Evolutionary conservation across 2,888 invertebrate genomes (phyloP).

Genomic region (Pseudococcus jackbeardsleyi): DNA sequence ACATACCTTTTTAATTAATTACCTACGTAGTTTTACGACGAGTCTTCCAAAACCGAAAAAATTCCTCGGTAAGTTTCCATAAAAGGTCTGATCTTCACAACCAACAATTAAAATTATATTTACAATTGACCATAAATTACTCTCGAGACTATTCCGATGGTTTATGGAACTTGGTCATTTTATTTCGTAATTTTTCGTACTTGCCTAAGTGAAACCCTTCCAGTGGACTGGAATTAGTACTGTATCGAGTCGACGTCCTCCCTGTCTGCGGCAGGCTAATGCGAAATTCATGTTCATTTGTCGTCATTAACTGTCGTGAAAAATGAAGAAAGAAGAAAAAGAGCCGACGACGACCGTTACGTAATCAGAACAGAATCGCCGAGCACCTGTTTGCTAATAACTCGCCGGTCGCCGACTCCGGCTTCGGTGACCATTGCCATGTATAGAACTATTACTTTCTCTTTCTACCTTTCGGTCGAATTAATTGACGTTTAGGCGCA

Average conservation of each 20-base stretch:
- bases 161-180: not conserved
- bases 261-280: not conserved
- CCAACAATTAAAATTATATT: not conserved
- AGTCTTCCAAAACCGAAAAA: not conserved
- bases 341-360: not conserved
- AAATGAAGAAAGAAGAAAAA: slow-evolving; percentile 23
- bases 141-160: not conserved
- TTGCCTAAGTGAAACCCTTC: not conserved
- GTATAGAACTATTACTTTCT: slow-evolving; percentile 36
- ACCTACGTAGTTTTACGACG: not conserved
- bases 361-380: slow-evolving; percentile 21
- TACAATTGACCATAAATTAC: slow-evolving; percentile 7
- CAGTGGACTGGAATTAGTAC: not conserved
- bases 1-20: not conserved
- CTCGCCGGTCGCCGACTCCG: slow-evolving; percentile 37
- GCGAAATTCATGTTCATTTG: slow-evolving; percentile 52
- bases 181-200: not conserved
- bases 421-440: slow-evolving; percentile 37
- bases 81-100: not conserved
- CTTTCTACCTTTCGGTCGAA: slow-evolving; percentile 38
- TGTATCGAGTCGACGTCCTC: too few relatives aligned
- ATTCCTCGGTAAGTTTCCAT: not conserved
- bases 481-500: slow-evolving; percentile 56
- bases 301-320: slow-evolving; percentile 37
- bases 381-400: slow-evolving; percentile 53